Evolutionary conservation across 2,113 vertebrate species (phyloP).

Genomic region (Columba livia): DNA sequence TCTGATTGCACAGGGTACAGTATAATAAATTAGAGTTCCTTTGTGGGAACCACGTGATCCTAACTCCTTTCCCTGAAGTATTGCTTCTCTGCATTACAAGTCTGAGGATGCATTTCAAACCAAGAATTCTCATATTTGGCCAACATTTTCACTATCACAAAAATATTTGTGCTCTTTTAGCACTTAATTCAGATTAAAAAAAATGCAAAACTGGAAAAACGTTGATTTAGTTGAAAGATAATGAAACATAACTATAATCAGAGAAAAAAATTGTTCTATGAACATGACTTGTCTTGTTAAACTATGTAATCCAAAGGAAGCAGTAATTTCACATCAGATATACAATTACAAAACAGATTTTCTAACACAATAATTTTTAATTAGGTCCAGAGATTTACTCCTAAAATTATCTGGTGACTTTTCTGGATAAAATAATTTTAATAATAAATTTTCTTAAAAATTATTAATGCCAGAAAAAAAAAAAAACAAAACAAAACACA

Average conservation of each 20-base stretch:
- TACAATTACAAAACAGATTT: not conserved
- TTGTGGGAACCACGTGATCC: not conserved
- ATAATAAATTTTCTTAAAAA: not conserved
- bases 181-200: not conserved
- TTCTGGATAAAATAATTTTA: not conserved
- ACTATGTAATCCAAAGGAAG: not conserved
- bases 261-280: not conserved
- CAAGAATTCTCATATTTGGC: not conserved
- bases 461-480: not conserved
- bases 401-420: not conserved
- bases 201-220: not conserved
- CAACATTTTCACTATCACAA: not conserved
- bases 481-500: too few species aligned
- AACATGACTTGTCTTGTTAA: not conserved
- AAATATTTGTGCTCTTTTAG: not conserved
- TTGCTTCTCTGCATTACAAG: not conserved
- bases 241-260: conserved; percentile 3
- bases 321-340: not conserved
- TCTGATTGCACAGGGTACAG: too few species aligned
- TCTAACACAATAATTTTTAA: not conserved
- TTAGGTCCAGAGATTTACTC: not conserved
- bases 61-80: not conserved
- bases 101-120: not conserved
- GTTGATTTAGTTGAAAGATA: not conserved
- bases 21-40: not conserved